phyloP scores from a whole-genome alignment of 2,113 vertebrate species.

The Saiga tatarica region DNA sequence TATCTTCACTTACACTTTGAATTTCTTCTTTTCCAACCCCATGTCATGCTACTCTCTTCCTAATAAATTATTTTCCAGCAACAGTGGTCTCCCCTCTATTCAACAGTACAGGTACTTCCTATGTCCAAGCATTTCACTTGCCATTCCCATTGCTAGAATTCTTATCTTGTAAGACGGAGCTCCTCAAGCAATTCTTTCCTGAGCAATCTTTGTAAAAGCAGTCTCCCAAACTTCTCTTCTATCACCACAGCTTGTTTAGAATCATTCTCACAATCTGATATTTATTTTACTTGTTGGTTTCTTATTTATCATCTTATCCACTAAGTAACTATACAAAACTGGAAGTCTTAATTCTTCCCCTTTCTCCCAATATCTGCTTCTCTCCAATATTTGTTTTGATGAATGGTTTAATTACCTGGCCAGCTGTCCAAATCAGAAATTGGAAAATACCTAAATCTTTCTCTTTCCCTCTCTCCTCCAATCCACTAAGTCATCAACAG shows the following conservation, averaged over 20 bases:
- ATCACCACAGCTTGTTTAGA: not conserved
- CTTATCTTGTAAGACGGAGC: not conserved
- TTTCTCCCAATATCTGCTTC: not conserved
- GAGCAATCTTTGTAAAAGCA: not conserved
- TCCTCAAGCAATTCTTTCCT: slow-evolving; percentile 6
- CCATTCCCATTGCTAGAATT: not conserved
- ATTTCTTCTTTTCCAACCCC: not conserved
- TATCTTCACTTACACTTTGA: not conserved
- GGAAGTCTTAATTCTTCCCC: not conserved
- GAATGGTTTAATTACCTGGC: not conserved
- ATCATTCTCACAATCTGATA: not conserved
- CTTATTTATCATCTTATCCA: not conserved
- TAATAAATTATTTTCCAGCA: not conserved
- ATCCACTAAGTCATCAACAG: not conserved
- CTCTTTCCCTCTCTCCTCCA: not conserved
- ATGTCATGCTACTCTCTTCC: not conserved
- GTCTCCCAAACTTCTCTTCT: not conserved
- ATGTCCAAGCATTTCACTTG: not conserved
- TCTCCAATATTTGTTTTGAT: not conserved
- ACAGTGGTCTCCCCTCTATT: not conserved
- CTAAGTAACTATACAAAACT: not conserved
- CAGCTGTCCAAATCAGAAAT: not conserved
- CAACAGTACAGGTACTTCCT: not conserved
- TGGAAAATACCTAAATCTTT: not conserved
- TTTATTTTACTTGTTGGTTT: not conserved